These are phyloP conservation scores for Mandrillus leucophaeus DNA, from an alignment of 2,113 vertebrate genomes.

Conservation along the genomic window DNA sequence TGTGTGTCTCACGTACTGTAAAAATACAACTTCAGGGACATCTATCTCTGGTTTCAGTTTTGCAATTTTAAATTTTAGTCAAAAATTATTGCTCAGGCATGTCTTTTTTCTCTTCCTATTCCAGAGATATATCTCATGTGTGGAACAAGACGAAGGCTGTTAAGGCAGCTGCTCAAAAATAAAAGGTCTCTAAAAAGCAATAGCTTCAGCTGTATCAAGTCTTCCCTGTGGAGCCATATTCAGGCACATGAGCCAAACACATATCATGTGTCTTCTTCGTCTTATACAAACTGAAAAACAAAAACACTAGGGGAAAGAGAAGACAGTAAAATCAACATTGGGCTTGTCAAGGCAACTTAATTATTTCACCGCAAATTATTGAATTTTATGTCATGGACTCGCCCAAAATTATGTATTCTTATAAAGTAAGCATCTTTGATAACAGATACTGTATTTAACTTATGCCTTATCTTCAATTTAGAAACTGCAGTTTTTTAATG, in stretches of 20 bases:
- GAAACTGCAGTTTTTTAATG: not conserved
- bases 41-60: not conserved
- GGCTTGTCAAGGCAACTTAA: not conserved
- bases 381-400: not conserved
- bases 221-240: not conserved
- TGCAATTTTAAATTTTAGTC: slow-evolving; percentile 35
- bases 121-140: not conserved
- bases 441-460: not conserved
- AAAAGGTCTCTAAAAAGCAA: slow-evolving; percentile 41
- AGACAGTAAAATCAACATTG: not conserved
- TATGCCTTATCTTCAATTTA: not conserved
- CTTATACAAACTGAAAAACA: slow-evolving; percentile 1
- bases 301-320: not conserved
- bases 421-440: not conserved
- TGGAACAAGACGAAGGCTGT: not conserved
- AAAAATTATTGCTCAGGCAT: not conserved
- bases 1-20: not conserved
- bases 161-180: slow-evolving; percentile 32
- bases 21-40: not conserved
- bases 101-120: not conserved
- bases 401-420: not conserved
- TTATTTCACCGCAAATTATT: not conserved
- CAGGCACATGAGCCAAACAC: not conserved
- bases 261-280: not conserved
- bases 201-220: not conserved